Evolutionary conservation across 2,888 invertebrate species (phyloP), one percentile per base, ranked within the genome.

Genomic region (Tyria jacobaeae): DNA sequence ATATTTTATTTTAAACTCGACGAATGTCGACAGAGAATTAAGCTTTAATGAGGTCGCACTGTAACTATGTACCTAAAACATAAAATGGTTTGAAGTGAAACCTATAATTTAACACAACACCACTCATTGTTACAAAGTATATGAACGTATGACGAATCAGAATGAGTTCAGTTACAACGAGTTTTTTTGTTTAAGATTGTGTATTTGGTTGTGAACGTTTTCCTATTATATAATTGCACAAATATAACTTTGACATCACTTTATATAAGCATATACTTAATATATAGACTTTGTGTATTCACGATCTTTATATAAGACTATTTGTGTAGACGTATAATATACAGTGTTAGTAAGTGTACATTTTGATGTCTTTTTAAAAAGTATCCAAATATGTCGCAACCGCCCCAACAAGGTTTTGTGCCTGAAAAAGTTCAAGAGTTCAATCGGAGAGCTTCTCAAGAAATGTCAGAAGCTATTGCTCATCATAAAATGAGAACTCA

Each of bases 401-500:
- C 85, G 66, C 89, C 92, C 52, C 90, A 89, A 68, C 90, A 89
- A 82, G 91, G 91, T 27, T 91, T 89, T 66, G 91, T 90, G 58
- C 89, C 92, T 48, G 94, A 94, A 65, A 94, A 93, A 68, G 82
- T 90, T 9, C 92, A 91, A 75, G 94, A 94, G 76, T 87, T 91
- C 51, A 93, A 91, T 60, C 80, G 93, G 0, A 81, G 94, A 57
- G 88, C 91, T 34, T 93, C 93, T 0, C 92, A 90, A 59, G 94
- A 94, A 49, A 79, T 87, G 68, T 76, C 88, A 0, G 91, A 91
- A 5, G 81, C 89, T 17, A 78, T 86, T 27, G 54, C 73, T 55
- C 75, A 75, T 56, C 57, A 58, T 4, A 76, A 76, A 52, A 78
- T 81, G 35, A 84, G 84, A 57, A 71, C 73, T 6, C 86, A 86